Evolutionary conservation across 2,797 vertebrate genomes (phyloP), one percentile per base, ranked within the genome.

Genomic region (Aphelocoma californica): DNA sequence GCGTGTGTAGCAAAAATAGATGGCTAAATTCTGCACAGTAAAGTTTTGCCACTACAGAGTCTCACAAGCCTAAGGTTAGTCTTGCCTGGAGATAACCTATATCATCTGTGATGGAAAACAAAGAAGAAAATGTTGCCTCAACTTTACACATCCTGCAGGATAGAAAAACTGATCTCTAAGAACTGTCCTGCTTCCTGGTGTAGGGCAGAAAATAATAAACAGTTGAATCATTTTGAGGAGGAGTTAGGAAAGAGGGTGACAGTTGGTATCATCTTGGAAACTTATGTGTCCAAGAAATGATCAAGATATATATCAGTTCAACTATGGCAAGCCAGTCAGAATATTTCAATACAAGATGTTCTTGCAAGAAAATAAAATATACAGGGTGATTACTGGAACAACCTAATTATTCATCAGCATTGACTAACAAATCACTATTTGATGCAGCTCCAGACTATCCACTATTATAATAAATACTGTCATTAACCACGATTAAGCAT

Each of bases 391-490:
- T 65, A 78, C 72, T 91, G 20, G 42, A 90, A 81, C 44, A 69
- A 90, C 29, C 77, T 60, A 86, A 75, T 90, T 93, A 84, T 86
- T 72, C 80, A 92, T 58, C 77, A 88, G 77, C 81, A 72, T 3
- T 94, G 62, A 84, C 73, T 75, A 96, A 90, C 73, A 95, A 93
- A 84, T 95, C 83, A 84, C 66, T 79, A 93, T 58, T 88, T 92
- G 90, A 95, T 75, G 83, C 62, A 79, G 80, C 56, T 93, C 54
- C 67, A 92, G 86, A 94, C 92, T 64, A 92, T 60, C 81, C n/a
- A 31, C 29, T 56, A 86, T 94, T 88, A 94, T 51, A 95, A 93
- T 90, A 94, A 96, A 94, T 56, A 95, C 90, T 90, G 81, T 88
- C 81, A 93, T 94, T 95, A 93, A 79, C 73, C 38, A 66, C 81